phyloP scores from a whole-genome alignment of 1,140 invertebrate genomes.

The Berghia stephanieae region DNA sequence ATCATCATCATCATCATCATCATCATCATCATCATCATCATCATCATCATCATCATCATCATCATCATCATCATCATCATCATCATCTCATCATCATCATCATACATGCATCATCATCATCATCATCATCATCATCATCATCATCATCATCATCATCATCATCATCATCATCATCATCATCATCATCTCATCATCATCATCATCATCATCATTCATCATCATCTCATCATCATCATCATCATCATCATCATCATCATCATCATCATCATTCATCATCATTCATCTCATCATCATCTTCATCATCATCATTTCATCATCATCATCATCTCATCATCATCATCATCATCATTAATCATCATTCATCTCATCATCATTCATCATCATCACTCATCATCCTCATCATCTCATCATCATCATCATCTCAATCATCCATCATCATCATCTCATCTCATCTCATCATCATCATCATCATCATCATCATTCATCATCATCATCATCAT shows the following conservation, averaged over 20 bases:
- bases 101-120: no score
- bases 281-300: neutral
- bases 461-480: neutral
- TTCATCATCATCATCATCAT: neutral
- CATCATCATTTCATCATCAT: neutral
- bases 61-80: neutral
- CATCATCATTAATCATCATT: no score
- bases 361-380: neutral
- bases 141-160: conserved; percentile 7
- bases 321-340: no score
- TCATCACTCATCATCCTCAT: neutral
- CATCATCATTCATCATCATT: no score
- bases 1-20: neutral
- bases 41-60: neutral
- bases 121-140: conserved; percentile 7
- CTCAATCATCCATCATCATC: neutral
- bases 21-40: neutral
- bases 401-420: neutral
- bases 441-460: neutral
- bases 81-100: no score
- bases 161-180: conserved; percentile 3
- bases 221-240: no score
- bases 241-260: neutral
- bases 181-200: no score
- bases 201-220: no score